Evolutionary conservation across 2,797 vertebrate species (phyloP).

Genomic region (Thalassophryne amazonica): DNA sequence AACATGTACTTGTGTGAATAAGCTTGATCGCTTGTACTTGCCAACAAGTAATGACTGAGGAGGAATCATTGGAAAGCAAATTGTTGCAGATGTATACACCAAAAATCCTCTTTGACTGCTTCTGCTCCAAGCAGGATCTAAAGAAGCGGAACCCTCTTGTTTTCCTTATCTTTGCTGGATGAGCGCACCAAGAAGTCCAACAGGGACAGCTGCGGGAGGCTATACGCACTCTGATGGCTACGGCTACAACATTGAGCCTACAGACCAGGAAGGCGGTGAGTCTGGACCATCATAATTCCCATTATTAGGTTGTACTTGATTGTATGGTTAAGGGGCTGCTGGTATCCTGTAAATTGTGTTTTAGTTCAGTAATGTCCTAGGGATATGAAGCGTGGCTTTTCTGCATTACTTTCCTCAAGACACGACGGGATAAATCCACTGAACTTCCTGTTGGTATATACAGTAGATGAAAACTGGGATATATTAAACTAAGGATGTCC

Average conservation of each 20-base stretch:
- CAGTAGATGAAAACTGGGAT: too few species aligned
- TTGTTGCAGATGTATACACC: not conserved
- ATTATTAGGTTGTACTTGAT: too few species aligned
- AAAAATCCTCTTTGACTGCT: not conserved
- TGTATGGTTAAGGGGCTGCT: too few species aligned
- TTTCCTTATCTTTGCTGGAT: conserved; percentile 92
- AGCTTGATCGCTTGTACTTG: conserved; percentile 8
- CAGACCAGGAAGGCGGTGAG: conserved; percentile 94
- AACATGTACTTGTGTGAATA: conserved; percentile 3
- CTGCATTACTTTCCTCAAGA: too few species aligned
- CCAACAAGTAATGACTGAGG: not conserved
- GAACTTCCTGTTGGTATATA: too few species aligned
- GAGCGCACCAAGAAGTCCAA: conserved; percentile 98
- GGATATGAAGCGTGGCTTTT: too few species aligned
- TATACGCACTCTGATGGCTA: conserved; percentile 95
- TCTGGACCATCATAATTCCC: too few species aligned
- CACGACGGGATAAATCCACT: too few species aligned
- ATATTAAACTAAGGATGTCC: too few species aligned
- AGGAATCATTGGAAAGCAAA: not conserved
- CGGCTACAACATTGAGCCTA: conserved; percentile 94
- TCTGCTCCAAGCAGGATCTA: conserved; percentile 81
- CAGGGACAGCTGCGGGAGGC: conserved; percentile 96
- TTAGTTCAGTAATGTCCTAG: too few species aligned
- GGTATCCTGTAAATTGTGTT: too few species aligned
- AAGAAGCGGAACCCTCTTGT: conserved; percentile 96